Conservation (phyloP, 2,113 vertebrate species). For the Chamaea fasciata region DNA sequence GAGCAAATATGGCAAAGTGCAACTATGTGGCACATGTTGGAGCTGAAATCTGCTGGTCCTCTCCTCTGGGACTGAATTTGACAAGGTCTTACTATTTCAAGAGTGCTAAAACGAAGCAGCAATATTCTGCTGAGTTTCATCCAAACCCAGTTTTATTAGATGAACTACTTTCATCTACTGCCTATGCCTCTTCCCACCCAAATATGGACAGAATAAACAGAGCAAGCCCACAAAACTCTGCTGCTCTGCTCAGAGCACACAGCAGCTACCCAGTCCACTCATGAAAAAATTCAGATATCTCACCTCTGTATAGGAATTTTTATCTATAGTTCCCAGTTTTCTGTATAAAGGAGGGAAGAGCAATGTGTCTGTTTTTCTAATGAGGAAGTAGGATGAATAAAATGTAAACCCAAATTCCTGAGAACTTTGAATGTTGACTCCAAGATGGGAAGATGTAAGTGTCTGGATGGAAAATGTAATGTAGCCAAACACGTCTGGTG, state of each 20-base stretch:
- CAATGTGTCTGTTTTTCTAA: background rate
- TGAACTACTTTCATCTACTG: constrained; percentile 35
- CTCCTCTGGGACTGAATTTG: constrained; percentile 19
- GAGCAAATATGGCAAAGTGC: constrained; percentile 46
- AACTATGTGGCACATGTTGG: constrained; percentile 13
- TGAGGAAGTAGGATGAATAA: background rate
- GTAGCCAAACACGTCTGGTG: background rate
- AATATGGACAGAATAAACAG: constrained; percentile 48
- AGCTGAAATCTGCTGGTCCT: constrained; percentile 2
- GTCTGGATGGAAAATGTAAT: background rate
- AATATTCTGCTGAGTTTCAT: constrained; percentile 27
- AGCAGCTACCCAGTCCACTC: background rate
- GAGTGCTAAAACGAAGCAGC: constrained; percentile 4
- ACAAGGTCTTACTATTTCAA: constrained; percentile 49
- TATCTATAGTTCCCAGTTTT: background rate
- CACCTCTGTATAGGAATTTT: background rate
- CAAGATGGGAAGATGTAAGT: background rate
- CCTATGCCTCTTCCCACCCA: constrained; percentile 30
- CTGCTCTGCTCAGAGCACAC: background rate
- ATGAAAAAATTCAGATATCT: background rate
- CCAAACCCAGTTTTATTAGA: constrained; percentile 35
- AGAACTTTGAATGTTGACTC: background rate
- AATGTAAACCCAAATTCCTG: background rate
- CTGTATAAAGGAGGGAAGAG: background rate
- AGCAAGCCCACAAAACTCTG: background rate